These are phyloP conservation scores for Whitmania pigra DNA, from an alignment of 1,140 invertebrate genomes.

Conservation along the genomic window DNA sequence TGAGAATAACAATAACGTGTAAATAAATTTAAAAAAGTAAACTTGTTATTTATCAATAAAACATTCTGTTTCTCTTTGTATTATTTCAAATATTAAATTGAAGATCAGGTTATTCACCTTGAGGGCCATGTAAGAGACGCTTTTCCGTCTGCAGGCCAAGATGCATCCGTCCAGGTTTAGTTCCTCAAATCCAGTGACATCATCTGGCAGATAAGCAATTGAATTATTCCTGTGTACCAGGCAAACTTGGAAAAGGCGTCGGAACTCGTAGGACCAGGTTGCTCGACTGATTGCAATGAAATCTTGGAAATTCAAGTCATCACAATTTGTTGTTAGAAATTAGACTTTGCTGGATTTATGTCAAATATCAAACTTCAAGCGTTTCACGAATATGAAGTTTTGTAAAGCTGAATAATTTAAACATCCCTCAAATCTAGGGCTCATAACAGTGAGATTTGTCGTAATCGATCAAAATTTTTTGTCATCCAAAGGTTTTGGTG, in stretches of 20 bases:
- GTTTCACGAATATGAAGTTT: not conserved
- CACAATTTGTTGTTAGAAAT: not conserved
- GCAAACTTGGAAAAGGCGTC: not conserved
- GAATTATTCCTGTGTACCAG: not conserved
- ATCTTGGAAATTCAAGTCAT: not conserved
- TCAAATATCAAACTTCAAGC: not conserved
- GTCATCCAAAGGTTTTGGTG: too few species aligned
- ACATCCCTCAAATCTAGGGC: too few species aligned
- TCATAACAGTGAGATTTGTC: too few species aligned
- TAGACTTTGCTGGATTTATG: not conserved
- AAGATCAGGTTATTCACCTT: not conserved
- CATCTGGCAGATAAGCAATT: not conserved
- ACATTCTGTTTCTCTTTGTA: not conserved
- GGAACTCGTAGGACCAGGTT: not conserved
- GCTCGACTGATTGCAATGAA: not conserved
- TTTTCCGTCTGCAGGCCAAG: not conserved
- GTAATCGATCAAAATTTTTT: too few species aligned
- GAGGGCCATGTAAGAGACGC: not conserved
- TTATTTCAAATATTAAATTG: not conserved
- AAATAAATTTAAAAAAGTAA: not conserved
- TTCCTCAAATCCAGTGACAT: constrained; percentile 1
- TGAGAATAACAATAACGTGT: too few species aligned
- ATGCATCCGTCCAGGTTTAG: not conserved
- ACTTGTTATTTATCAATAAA: not conserved
- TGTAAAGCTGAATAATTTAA: too few species aligned